These are phyloP conservation scores for Pygmarrhopalites habei DNA, from an alignment of 1,140 invertebrate genomes.

Conservation along the genomic window DNA sequence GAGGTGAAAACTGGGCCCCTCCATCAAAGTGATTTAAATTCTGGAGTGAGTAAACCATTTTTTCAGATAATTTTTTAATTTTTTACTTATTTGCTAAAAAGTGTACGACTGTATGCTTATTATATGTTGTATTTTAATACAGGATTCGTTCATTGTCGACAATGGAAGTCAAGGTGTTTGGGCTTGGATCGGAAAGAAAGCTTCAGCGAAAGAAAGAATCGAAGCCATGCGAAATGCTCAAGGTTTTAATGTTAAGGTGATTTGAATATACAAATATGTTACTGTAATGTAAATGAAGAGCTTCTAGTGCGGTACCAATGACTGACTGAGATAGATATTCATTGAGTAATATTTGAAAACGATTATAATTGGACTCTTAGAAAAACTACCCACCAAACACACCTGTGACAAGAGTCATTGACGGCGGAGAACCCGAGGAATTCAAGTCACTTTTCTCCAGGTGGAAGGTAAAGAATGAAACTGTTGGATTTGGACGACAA, in stretches of 20 bases:
- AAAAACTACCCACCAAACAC: conserved; percentile 68
- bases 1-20: conserved; percentile 81
- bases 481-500: conserved; percentile 44
- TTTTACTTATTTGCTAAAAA: no score
- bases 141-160: conserved; percentile 81
- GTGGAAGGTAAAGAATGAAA: conserved; percentile 56
- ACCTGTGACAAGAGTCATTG: conserved; percentile 68
- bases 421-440: conserved; percentile 75
- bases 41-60: conserved; percentile 60
- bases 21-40: conserved; percentile 66
- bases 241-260: conserved; percentile 82
- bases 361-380: no score
- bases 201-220: conserved; percentile 59
- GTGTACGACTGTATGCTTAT: no score
- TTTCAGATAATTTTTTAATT: no score
- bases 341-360: no score
- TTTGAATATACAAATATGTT: no score
- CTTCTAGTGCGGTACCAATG: no score
- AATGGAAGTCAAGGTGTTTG: conserved; percentile 73
- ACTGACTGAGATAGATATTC: no score
- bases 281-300: no score
- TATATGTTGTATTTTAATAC: conserved; percentile 37
- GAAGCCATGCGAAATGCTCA: conserved; percentile 78
- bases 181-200: conserved; percentile 80
- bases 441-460: conserved; percentile 72